Evolutionary conservation across 2,888 invertebrate species (phyloP).

Genomic region (Heteropelma amictum): DNA sequence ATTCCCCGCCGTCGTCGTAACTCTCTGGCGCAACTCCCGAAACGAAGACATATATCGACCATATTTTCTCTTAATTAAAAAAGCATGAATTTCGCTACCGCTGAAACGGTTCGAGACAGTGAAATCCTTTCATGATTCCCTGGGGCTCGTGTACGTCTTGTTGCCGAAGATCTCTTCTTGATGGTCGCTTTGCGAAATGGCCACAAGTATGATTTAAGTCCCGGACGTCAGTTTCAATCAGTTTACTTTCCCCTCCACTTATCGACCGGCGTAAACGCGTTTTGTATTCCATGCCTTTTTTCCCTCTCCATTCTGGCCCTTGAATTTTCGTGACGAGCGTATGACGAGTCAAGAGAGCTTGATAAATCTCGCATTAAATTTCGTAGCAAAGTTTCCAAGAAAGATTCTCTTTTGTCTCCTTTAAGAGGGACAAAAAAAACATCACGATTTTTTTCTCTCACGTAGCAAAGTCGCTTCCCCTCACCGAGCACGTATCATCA

Average conservation of each 20-base stretch:
- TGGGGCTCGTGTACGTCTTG: not conserved
- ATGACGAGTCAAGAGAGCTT: not conserved
- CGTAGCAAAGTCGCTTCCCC: not conserved
- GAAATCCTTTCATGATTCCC: slow-evolving; percentile 47
- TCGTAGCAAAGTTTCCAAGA: slow-evolving; percentile 37
- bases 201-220: slow-evolving; percentile 26
- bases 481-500: no score
- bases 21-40: slow-evolving; percentile 11
- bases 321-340: slow-evolving; percentile 37
- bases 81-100: slow-evolving; percentile 40
- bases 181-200: slow-evolving; percentile 8
- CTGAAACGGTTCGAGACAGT: slow-evolving; percentile 45
- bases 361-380: not conserved
- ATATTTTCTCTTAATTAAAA: slow-evolving; percentile 31
- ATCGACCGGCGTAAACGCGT: not conserved
- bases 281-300: not conserved
- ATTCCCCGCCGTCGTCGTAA: slow-evolving; percentile 2
- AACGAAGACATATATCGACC: not conserved
- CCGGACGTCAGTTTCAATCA: slow-evolving; percentile 47
- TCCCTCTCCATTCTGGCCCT: slow-evolving; percentile 25
- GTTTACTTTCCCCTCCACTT: not conserved
- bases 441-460: not conserved
- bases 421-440: not conserved
- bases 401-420: not conserved
- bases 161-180: slow-evolving; percentile 3